Evolutionary conservation across 1,140 invertebrate species (phyloP), one percentile per base, ranked within the genome.

Genomic region (Drosophila repleta): DNA sequence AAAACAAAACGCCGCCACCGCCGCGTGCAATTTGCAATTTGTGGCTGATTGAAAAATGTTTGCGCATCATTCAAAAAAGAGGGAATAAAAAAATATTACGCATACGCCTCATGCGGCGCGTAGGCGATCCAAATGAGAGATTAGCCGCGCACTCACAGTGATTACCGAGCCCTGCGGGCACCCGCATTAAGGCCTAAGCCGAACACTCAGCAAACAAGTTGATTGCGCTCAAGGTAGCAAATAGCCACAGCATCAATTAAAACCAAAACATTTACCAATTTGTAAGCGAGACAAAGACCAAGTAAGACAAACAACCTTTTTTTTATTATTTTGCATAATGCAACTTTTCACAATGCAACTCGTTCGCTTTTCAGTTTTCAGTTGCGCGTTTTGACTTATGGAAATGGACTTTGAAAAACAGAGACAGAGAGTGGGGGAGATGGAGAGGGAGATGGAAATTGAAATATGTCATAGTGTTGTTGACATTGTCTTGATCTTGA

Each of bases 291-390:
- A 61, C 65, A 67, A 67, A 52, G 56, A 35, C 46, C 20, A 26
- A 13, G 29, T n/a, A 43, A 70, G 51, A 26, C 26, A 46, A n/a
- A 43, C 0, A 18, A 43, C 39, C 13, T 15, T 6, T 15, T 51
- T 67, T 72, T 60, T 32, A 53, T 35, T 63, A 41, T 67, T 67
- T 48, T 61, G 49, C 61, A 79, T 80, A 70, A 70, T 71, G 61
- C 68, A 72, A 66, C 63, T 48, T 45, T 37, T 15, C n/a, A 62
- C 57, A 72, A 72, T 62, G 64, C 63, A 65, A 64, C 21, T 39
- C 10, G 13, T 53, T 18, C 57, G 43, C 57, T 64, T 52, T 18
- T 15, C 17, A 35, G 37, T 51, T 41, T 61, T 74, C 46, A 24
- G 26, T 56, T 51, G 1, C 35, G 52, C 52, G 7, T 15, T 53